Percentiles rank a stretch among this genome's conserved stretches.
These are phyloP conservation scores for Scolopax mira DNA, from an alignment of 2,113 vertebrate genomes.

Conservation along the genomic window DNA sequence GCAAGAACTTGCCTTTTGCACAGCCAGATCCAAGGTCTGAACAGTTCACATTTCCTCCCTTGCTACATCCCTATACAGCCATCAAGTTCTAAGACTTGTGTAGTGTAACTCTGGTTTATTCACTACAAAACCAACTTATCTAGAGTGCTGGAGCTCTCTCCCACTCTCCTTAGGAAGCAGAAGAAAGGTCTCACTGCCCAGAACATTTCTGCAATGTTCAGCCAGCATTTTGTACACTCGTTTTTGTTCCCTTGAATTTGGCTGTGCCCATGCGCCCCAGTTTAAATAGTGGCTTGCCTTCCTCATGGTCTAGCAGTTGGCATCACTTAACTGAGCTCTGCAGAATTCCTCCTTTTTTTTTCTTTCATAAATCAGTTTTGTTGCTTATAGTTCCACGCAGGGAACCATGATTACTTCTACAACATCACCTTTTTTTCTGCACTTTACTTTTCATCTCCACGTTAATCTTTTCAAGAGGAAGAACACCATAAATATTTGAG, in stretches of 20 bases:
- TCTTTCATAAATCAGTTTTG: background rate
- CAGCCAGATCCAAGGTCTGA: background rate
- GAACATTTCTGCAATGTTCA: background rate
- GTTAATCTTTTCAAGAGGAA: background rate
- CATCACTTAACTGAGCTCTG: background rate
- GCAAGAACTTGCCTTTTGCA: background rate
- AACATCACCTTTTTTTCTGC: background rate
- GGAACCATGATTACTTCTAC: background rate
- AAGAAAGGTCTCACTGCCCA: background rate
- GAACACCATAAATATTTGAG: constrained; percentile 6
- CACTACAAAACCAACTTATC: background rate
- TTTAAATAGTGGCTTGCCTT: background rate
- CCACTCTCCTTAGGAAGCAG: background rate
- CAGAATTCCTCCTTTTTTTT: background rate
- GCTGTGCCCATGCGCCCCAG: background rate
- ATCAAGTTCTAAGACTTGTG: background rate
- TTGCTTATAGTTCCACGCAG: background rate
- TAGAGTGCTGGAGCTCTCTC: background rate
- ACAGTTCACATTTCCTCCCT: background rate
- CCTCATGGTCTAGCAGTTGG: background rate
- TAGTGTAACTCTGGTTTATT: background rate
- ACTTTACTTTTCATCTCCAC: background rate
- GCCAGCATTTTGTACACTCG: background rate
- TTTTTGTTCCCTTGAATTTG: background rate
- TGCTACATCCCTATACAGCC: background rate